Base-by-base conservation (phyloP, 2,113 vertebrate genomes). In the pig (Sus scrofa) region DNA sequence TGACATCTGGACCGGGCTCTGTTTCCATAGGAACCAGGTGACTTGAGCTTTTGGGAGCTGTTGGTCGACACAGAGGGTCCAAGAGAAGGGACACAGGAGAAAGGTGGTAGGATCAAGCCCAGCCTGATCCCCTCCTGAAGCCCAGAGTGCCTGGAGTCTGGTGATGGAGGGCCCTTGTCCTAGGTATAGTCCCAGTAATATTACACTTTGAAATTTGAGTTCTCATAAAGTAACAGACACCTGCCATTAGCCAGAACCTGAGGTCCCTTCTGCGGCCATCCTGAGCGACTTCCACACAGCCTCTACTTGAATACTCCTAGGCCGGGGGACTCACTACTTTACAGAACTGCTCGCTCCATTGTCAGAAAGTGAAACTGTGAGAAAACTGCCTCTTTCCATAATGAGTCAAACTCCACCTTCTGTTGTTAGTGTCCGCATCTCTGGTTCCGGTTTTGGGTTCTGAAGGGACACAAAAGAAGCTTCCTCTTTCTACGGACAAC, bases 151-250 rank as follows among this genome's bases (percentile, higher is more conserved):
- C 13, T 1, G 18, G 54, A 50, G 54, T 32, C 56, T 71, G 32
- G 8, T 1, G 12, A 27, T 0, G 9, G 39, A 12, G 20, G 37
- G 16, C 4, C 4, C 16, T 20, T 22, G 13, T 30, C 2, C 1
- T 5, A 18, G n/a, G 13, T 74, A 56, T 5, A 9, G 2, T 67
- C 58, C 27, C 37, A 8, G 13, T 14, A 30, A 14, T 2, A 1
- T 4, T 1, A 34, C 24, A 56, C 58, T n/a, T 4, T 26, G 62
- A 62, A 34, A 44, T 9, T 93, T 65, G 54, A 34, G 54, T 30
- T 32, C 68, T 39, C 3, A 0, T 13, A 20, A 65, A 34, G 16
- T 58, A 67, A 65, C 56, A 24, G 54, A 13, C 10, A 30, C 54
- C 62, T 13, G 11, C 77, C 30, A 15, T 50, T 3, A 60, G 52